Evolutionary conservation across 2,888 invertebrate genomes (phyloP), one percentile per base, ranked within the genome.

Genomic region (Netelia inedita): DNA sequence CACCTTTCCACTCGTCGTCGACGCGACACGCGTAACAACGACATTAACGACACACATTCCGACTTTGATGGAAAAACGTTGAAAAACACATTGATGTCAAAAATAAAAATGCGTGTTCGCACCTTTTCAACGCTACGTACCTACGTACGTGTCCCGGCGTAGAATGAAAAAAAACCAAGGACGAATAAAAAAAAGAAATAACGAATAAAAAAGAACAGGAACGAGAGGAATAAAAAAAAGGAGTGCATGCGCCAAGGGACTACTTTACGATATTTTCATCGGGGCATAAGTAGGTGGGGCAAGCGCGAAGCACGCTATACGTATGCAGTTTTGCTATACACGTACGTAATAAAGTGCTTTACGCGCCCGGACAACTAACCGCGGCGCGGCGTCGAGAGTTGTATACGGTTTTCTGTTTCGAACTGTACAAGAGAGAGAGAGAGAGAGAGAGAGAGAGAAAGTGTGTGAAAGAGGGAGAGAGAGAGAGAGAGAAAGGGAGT

Each of bases 201-300:
- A 74, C 16, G 57, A 71, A 75, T 63, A 75, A 65, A 46, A 74
- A 83, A 79, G 35, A 69, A 75, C 41, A 74, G 61, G 59, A 63
- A 74, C 16, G 57, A 71, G 71, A 50, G 61, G 53, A 57, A 74
- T 79, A 79, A 41, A 69, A 74, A 69, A 78, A 72, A 68, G 5
- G 46, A 50, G 75, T 66, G 41, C 68, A 73, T 41, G 59, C 28
- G 21, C 41, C 74, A 63, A 50, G 55, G 61, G 65, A 75, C 53
- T 78, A 83, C 74, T 89, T 92, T 92, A 92, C 89, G 91, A 92
- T 92, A 91, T 92, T 92, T 92, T 91, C 90, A 92, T 92, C 90
- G 92, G 88, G 88, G 90, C 90, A 90, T 92, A 92, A 92, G 91
- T 91, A 91, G 92, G 90, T 89, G 91, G 89, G 90, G 89, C 89